A percentile compares a stretch with the other conserved stretches of the same genome.
Evolutionary conservation across 2,113 vertebrate genomes (phyloP).

Genomic region (Columbina picui): DNA sequence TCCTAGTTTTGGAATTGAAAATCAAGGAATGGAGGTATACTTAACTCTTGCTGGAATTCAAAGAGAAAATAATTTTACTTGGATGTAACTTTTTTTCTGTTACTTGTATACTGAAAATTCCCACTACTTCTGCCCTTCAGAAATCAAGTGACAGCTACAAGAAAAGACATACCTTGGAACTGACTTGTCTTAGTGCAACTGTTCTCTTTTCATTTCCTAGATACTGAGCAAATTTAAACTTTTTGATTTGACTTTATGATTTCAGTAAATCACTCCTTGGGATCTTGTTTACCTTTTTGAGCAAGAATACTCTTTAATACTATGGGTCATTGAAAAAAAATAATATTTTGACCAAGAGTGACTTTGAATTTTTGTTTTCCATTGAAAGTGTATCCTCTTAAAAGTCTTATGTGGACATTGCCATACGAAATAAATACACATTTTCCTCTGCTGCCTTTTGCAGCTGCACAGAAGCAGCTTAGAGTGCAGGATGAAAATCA

Average conservation of each 20-base stretch:
- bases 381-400: background rate
- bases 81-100: background rate
- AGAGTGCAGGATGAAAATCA: background rate
- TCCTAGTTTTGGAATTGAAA: background rate
- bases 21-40: background rate
- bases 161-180: background rate
- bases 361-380: background rate
- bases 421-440: fast-evolving
- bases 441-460: background rate
- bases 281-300: background rate
- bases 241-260: background rate
- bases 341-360: background rate
- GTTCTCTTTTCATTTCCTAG: background rate
- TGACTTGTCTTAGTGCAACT: background rate
- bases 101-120: background rate
- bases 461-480: background rate
- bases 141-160: background rate
- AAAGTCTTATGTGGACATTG: background rate
- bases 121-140: background rate
- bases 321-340: background rate
- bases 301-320: background rate
- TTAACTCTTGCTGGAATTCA: background rate
- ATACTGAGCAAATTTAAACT: background rate
- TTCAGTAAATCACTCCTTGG: background rate
- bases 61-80: background rate